phyloP scores from a whole-genome alignment of 2,888 invertebrate genomes.

The Polietes domitor region DNA sequence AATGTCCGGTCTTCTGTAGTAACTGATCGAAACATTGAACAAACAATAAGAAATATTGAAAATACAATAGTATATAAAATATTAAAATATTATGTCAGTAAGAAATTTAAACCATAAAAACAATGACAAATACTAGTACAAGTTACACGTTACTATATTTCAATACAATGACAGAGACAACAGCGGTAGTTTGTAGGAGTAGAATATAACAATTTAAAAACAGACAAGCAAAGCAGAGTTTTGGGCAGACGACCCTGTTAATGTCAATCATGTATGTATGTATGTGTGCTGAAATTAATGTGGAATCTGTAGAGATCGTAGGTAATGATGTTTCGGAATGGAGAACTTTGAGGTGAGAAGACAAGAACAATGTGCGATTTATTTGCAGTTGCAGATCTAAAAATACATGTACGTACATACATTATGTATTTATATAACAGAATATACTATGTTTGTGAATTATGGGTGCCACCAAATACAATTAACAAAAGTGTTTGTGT shows the following conservation, averaged over 20 bases:
- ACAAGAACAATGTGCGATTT: conserved; percentile 14
- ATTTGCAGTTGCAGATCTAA: conserved; percentile 36
- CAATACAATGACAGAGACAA: not conserved
- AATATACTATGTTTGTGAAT: not conserved
- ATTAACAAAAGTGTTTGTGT: conserved; percentile 52
- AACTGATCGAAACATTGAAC: too few species aligned
- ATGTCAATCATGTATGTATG: conserved; percentile 14
- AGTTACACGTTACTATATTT: not conserved
- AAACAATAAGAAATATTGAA: too few species aligned
- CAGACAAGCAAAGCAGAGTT: conserved; percentile 51
- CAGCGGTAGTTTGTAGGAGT: not conserved
- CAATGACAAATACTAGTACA: too few species aligned
- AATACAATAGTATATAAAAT: too few species aligned
- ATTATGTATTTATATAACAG: too few species aligned
- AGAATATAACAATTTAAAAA: conserved; percentile 40
- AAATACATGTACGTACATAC: conserved; percentile 18
- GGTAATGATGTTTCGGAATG: not conserved
- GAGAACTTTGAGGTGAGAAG: not conserved
- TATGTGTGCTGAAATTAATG: conserved; percentile 13
- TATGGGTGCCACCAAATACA: conserved; percentile 60
- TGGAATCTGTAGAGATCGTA: not conserved
- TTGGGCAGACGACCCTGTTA: conserved; percentile 23
- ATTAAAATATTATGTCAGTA: too few species aligned
- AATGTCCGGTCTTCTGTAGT: too few species aligned
- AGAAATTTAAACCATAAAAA: not conserved